Evolutionary conservation across 2,888 invertebrate species (phyloP), one percentile per base, ranked within the genome.

Genomic region (Agriopis marginaria): DNA sequence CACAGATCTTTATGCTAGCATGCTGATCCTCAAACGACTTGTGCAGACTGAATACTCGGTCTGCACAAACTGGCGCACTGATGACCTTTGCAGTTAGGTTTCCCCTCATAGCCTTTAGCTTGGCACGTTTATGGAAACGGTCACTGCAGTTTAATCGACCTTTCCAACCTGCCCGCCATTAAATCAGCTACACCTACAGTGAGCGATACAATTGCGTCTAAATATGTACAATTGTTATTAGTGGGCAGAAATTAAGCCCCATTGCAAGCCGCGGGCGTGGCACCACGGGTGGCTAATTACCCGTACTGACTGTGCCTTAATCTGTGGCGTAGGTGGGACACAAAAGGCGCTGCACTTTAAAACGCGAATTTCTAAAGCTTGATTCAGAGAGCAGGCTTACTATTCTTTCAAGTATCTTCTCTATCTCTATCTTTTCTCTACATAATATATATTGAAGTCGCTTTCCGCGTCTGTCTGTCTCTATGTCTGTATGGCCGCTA

Each of bases 171-270:
- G 66, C 12, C 40, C 60, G 49, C 61, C 17, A 71, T 71, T 67
- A 71, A 71, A 61, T 64, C 67, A 55, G 70, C 23, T 63, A 68
- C 63, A 63, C 68, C 61, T 61, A 63, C 66, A 65, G 51, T 42
- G 11, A 14, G 45, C 62, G 23, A 47, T 58, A 55, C 39, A 54
- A 67, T 63, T 70, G 63, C 65, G 51, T 68, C 66, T 70, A 74
- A 74, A 70, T 71, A 55, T 61, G 70, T 63, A 63, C 68, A 68
- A 70, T 70, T 70, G 74, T 72, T 66, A 63, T 69, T 69, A 62
- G 73, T 74, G 73, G 71, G 73, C 63, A 68, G 73, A 70, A 65
- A 70, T 71, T 67, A 70, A 60, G 50, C 42, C 66, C 67, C 73
- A 66, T 70, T 70, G 67, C 64, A 17, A 42, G 44, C 55, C 63